Evolutionary conservation across 2,888 invertebrate species (phyloP), one percentile per base, ranked within the genome.

Genomic region (Abrostola tripartita): DNA sequence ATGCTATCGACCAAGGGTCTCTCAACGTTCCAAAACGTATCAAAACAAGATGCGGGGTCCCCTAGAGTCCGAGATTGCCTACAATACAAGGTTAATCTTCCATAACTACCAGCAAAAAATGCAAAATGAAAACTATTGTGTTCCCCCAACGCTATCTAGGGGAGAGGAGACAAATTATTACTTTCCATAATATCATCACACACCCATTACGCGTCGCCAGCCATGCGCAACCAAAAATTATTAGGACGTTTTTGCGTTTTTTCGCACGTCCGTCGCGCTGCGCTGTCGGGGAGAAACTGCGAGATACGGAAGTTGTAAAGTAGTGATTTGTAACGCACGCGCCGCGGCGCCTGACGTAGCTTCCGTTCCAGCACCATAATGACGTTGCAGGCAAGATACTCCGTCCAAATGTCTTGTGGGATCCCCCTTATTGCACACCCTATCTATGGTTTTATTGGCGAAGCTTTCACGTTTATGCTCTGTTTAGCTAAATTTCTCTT

Each of bases 291-390:
- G 85, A 83, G 79, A 85, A 79, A 92, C 88, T 93, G 90, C 83
- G 83, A 80, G 75, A 85, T 83, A 87, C 92, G 95, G 95, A 95
- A 93, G 95, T 94, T 93, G 95, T 95, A 95, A 94, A 94, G 94
- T 92, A 93, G 94, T 93, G 94, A 95, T 95, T 95, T 95, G 95
- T 92, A 92, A 95, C 90, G 94, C 95, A 94, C 95, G 93, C 95
- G 95, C 91, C 92, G 91, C 90, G 90, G 83, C 93, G 92, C 88
- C 92, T 90, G 92, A 88, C 92, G 89, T 81, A 86, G 88, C 90
- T 92, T 95, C 95, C 94, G 91, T 81, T 73, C 71, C 83, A 78
- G 59, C 76, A 87, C 90, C 90, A 88, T 93, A 94, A 94, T 94
- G 93, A 92, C 90, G 86, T 81, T 78, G 78, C 81, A 83, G 81